Evolutionary conservation across 2,888 invertebrate species (phyloP).

Genomic region (Agrilus biguttatus): DNA sequence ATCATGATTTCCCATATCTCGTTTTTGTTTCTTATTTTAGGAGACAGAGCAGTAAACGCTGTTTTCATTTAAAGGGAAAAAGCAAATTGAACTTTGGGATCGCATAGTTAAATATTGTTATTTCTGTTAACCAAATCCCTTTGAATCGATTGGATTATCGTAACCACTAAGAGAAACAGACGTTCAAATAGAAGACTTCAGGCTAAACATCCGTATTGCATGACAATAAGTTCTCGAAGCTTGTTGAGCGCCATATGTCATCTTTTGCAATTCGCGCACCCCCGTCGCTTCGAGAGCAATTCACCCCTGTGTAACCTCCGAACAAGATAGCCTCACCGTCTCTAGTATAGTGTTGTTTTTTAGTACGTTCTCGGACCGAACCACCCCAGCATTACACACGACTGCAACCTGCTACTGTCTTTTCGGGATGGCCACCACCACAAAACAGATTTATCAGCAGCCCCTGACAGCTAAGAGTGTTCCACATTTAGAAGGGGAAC

Average conservation of each 20-base stretch:
- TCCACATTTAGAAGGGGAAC: constrained; percentile 18
- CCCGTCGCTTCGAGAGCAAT: constrained; percentile 13
- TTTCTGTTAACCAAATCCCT: too few relatives aligned
- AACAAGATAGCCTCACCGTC: constrained; percentile 13
- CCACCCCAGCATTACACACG: constrained; percentile 13
- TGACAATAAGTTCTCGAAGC: neutral
- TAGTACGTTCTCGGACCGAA: constrained; percentile 9
- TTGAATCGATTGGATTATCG: too few relatives aligned
- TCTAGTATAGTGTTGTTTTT: constrained; percentile 11
- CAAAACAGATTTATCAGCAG: constrained; percentile 32
- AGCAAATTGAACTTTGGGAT: too few relatives aligned
- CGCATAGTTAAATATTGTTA: too few relatives aligned
- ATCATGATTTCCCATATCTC: too few relatives aligned
- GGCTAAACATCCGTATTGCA: neutral
- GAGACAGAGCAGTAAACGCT: too few relatives aligned
- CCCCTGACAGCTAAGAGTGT: constrained; percentile 29
- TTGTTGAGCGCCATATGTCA: constrained; percentile 13
- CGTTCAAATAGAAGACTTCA: neutral
- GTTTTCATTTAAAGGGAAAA: too few relatives aligned
- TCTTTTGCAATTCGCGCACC: constrained; percentile 10
- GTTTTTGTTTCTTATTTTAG: too few relatives aligned
- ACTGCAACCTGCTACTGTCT: constrained; percentile 23
- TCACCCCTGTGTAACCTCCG: constrained; percentile 18
- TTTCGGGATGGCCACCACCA: constrained; percentile 26
- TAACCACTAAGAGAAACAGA: too few relatives aligned